Percentiles rank a stretch among this genome's conserved stretches.
Conservation (phyloP, 2,888 invertebrate genomes). For the Phortica okadai region DNA sequence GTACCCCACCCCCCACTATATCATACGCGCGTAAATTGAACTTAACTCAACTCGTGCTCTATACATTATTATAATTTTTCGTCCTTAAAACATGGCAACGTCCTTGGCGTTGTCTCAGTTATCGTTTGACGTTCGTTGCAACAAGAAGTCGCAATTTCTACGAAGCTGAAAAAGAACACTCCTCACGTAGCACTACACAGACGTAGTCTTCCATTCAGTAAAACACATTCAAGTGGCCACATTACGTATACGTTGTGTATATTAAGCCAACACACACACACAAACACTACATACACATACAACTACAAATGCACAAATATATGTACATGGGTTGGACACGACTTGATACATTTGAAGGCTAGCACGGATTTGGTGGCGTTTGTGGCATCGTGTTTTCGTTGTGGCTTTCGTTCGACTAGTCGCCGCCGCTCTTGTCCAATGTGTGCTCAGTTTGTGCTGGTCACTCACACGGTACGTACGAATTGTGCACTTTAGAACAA, state of each 20-base stretch:
- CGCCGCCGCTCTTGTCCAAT: constrained; percentile 29
- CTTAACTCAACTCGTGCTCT: neutral
- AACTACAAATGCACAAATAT: neutral
- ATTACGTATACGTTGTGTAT: constrained; percentile 25
- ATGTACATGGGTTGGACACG: too few species aligned
- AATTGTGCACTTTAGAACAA: constrained; percentile 36
- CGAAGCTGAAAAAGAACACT: neutral
- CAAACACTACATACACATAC: neutral
- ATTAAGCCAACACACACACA: neutral
- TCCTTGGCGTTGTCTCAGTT: constrained; percentile 57
- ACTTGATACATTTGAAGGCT: too few species aligned
- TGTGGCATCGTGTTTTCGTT: neutral
- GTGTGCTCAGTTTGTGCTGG: constrained; percentile 65
- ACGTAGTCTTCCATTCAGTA: constrained; percentile 25
- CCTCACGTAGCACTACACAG: constrained; percentile 7
- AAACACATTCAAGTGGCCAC: neutral
- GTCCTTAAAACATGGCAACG: constrained; percentile 47
- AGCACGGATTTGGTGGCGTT: neutral
- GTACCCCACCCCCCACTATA: neutral
- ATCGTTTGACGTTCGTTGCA: constrained; percentile 43
- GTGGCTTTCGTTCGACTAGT: neutral
- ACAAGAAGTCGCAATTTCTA: constrained; percentile 20
- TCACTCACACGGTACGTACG: constrained; percentile 63
- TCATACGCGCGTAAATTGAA: neutral
- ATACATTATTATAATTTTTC: neutral